Percentiles rank a stretch among this genome's conserved stretches.
These are phyloP conservation scores for Enteromius mattozi DNA, from an alignment of 2,797 vertebrate genomes.

Conservation along the genomic window DNA sequence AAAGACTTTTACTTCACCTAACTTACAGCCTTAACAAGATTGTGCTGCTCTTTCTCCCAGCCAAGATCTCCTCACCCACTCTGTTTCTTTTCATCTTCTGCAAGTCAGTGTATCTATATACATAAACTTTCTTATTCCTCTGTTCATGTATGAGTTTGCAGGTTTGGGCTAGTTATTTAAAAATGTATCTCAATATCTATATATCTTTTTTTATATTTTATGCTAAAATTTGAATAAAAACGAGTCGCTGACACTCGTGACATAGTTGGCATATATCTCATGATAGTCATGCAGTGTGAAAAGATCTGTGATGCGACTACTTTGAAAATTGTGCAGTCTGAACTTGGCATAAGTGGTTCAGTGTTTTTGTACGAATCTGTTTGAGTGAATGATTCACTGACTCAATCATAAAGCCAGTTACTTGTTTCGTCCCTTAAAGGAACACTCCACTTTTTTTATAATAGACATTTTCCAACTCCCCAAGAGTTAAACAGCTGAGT, in stretches of 20 bases:
- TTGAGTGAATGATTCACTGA: not conserved
- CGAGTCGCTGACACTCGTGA: no score
- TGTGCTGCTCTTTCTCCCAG: not conserved
- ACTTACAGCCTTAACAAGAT: constrained; percentile 3
- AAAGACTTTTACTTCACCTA: constrained; percentile 6
- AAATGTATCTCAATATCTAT: not conserved
- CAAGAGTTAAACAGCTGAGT: no score
- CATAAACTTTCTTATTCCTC: no score
- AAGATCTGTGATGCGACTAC: no score
- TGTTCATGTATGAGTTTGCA: not conserved
- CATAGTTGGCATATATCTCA: no score
- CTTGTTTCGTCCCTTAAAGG: not conserved
- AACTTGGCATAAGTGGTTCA: no score
- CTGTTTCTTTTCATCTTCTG: constrained; percentile 14
- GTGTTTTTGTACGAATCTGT: no score
- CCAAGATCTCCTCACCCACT: constrained; percentile 8
- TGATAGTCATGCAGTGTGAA: no score
- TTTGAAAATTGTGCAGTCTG: no score
- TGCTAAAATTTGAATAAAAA: not conserved
- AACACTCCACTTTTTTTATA: no score
- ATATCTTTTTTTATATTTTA: not conserved
- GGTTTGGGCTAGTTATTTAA: not conserved
- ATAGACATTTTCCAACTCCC: no score
- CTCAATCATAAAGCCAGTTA: not conserved
- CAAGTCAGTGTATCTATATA: not conserved